A percentile compares a stretch with the other conserved stretches of the same genome.
phyloP scores from a whole-genome alignment of 2,113 vertebrate species.

The Misgurnus mizolepis region DNA sequence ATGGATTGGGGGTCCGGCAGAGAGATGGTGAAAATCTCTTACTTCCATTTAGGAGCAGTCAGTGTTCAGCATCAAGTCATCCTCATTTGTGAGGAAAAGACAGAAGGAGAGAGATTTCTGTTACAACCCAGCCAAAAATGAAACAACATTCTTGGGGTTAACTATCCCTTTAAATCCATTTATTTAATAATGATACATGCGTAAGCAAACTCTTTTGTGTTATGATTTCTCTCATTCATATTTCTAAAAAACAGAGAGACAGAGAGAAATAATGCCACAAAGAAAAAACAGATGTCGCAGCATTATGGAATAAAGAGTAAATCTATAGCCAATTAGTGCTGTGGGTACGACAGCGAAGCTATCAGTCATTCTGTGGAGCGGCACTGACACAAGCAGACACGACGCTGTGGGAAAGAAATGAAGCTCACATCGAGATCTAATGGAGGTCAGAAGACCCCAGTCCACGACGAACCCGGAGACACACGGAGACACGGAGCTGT shows the following conservation, averaged over 20 bases:
- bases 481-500: constrained; percentile 1
- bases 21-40: constrained; percentile 47
- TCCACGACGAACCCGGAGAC: constrained; percentile 16
- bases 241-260: neutral
- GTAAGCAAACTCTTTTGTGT: too few relatives aligned
- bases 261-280: constrained; percentile 27
- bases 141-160: too few relatives aligned
- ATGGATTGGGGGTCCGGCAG: constrained; percentile 51
- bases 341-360: constrained; percentile 20
- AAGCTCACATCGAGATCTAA: constrained; percentile 40
- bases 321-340: constrained; percentile 44
- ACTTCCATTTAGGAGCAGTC: constrained; percentile 51
- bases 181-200: too few relatives aligned
- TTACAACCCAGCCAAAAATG: neutral
- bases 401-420: constrained; percentile 18
- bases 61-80: constrained; percentile 55
- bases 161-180: too few relatives aligned
- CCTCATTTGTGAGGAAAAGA: constrained; percentile 42
- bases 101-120: neutral
- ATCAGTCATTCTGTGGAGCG: constrained; percentile 37
- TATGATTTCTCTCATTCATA: neutral
- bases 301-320: constrained; percentile 31
- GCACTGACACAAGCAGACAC: constrained; percentile 8
- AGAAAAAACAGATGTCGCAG: constrained; percentile 25
- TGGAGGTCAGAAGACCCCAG: constrained; percentile 40